These are phyloP conservation scores for Paralichthys olivaceus DNA, from an alignment of 2,113 vertebrate genomes.

Conservation along the genomic window DNA sequence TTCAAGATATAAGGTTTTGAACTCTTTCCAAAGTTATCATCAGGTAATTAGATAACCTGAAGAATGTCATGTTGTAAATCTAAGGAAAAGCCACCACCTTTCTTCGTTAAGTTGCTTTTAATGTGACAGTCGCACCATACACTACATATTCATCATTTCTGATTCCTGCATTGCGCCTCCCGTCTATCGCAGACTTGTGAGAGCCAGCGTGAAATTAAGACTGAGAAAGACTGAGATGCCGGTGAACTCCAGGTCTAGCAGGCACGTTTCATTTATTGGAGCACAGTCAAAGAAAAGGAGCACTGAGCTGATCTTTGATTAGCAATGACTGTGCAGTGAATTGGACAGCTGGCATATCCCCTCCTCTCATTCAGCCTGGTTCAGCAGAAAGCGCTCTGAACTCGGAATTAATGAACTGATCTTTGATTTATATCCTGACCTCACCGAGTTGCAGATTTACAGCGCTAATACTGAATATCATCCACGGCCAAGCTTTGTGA, in stretches of 20 bases:
- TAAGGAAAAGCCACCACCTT: background rate
- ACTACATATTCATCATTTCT: background rate
- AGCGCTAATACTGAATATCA: constrained; percentile 9
- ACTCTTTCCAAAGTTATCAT: no score
- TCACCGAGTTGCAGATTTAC: constrained; percentile 35
- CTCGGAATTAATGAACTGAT: background rate
- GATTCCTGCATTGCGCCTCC: background rate
- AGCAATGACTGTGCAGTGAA: constrained; percentile 16
- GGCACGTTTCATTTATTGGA: constrained; percentile 40
- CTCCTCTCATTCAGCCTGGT: background rate
- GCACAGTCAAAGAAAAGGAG: constrained; percentile 27
- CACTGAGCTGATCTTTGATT: constrained; percentile 45
- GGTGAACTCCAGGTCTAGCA: constrained; percentile 16
- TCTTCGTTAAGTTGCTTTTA: background rate
- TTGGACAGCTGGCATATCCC: constrained; percentile 17
- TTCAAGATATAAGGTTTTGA: no score
- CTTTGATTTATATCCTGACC: constrained; percentile 42
- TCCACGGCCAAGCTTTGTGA: background rate
- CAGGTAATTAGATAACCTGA: no score
- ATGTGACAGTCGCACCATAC: no score
- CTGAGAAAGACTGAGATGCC: constrained; percentile 16
- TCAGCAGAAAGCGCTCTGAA: constrained; percentile 7
- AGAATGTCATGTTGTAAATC: no score
- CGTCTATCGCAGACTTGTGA: background rate
- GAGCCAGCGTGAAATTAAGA: constrained; percentile 26